Evolutionary conservation across 1,140 invertebrate species (phyloP), one percentile per base, ranked within the genome.

Genomic region (Drosophila saltans): DNA sequence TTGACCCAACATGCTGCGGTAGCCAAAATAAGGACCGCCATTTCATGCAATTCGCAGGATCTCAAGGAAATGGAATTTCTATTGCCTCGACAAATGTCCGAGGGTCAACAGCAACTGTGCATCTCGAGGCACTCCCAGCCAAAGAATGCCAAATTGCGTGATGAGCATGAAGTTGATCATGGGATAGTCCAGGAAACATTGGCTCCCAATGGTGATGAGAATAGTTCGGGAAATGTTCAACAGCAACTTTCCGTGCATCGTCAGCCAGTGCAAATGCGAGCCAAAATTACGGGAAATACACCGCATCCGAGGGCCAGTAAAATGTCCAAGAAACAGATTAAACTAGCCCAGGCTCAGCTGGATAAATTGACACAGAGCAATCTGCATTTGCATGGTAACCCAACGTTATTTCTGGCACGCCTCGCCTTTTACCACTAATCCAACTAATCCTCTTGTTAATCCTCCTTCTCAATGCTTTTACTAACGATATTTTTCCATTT

Each of bases 361-460:
- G 95, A 97, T 81, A 96, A 96, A 93, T 94, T 97, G 80, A 94
- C 95, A 76, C 95, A 96, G 93, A 95, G 97, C 94, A 97, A 96
- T 94, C 96, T 97, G 92, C 97, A 98, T 93, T 94, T 97, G 90
- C 96, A 97, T 93, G 97, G 97, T 97, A 96, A 93, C 93, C 45
- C 45, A 30, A 43, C 5, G 26, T 16, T 33, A 39, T 48, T 43
- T 11, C 7, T 43, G 45, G 21, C 64, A 40, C 69, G 55, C 64
- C 63, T 70, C 57, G 40, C 5, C 55, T 3, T 56, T 48, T 24
- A 8, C 33, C 8, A 55, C 16, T 57, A 9, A 69, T 33, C 28
- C 60, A 65, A 33, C 21, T 56, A 36, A 28, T 41, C n/a, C 30
- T 11, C 21, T 5, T 36, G 8, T 45, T 48, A 63, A 63, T 45